A percentile compares a stretch with the other conserved stretches of the same genome.
These are phyloP conservation scores for Sarcophaga caerulescens DNA, from an alignment of 2,888 invertebrate genomes.

Conservation along the genomic window DNA sequence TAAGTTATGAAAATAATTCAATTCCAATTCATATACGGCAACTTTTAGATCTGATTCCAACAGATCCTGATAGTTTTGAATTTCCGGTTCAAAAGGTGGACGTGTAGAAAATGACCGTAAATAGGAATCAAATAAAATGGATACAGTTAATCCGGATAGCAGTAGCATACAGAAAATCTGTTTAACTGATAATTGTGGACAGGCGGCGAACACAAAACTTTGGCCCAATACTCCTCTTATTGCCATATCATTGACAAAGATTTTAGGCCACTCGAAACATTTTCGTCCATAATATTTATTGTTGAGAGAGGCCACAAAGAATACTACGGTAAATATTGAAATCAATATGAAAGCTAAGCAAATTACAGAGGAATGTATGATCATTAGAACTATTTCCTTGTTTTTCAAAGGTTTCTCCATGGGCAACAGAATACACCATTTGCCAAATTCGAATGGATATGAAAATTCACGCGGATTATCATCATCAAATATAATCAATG, in stretches of 20 bases:
- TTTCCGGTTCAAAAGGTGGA: slow-evolving; percentile 14
- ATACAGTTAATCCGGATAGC: slow-evolving; percentile 44
- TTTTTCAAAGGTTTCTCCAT: slow-evolving; percentile 48
- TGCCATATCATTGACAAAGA: slow-evolving; percentile 54
- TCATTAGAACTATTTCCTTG: slow-evolving; percentile 30
- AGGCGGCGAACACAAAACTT: background rate
- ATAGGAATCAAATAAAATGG: slow-evolving; percentile 29
- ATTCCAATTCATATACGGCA: slow-evolving; percentile 17
- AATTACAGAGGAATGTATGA: slow-evolving; percentile 38
- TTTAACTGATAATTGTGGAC: background rate
- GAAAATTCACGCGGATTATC: slow-evolving; percentile 50
- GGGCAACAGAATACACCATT: slow-evolving; percentile 65
- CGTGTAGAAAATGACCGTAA: slow-evolving; percentile 48
- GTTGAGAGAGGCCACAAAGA: slow-evolving; percentile 8
- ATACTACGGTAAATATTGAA: slow-evolving; percentile 4
- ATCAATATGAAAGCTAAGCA: slow-evolving; percentile 33
- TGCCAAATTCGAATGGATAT: slow-evolving; percentile 60
- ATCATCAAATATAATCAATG: background rate
- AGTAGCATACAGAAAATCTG: slow-evolving; percentile 37
- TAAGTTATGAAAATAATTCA: background rate
- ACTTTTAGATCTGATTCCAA: slow-evolving; percentile 33
- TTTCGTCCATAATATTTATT: background rate
- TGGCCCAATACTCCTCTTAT: slow-evolving; percentile 62
- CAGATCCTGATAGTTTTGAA: slow-evolving; percentile 48
- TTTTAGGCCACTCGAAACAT: slow-evolving; percentile 27